phyloP scores from a whole-genome alignment of 1,140 invertebrate genomes.

The Harlomillsia oculata region DNA sequence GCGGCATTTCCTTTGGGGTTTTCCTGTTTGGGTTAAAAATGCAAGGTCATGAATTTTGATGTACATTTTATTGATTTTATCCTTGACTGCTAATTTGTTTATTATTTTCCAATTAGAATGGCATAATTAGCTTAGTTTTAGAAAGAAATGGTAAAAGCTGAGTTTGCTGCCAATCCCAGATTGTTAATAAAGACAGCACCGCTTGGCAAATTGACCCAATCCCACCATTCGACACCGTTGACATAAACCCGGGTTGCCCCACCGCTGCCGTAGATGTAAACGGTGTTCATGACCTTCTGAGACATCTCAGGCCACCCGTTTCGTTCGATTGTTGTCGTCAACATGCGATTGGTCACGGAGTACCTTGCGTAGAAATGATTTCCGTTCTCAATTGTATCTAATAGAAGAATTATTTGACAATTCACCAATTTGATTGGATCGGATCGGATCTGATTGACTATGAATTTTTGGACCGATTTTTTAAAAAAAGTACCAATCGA shows the following conservation, averaged over 20 bases:
- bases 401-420: background rate
- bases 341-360: background rate
- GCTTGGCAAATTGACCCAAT: background rate
- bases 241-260: conserved; percentile 1
- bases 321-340: background rate
- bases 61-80: too few relatives aligned
- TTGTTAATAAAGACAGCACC: conserved; percentile 9
- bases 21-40: too few relatives aligned
- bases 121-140: background rate
- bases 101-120: too few relatives aligned
- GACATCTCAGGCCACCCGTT: conserved; percentile 15
- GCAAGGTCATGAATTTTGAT: too few relatives aligned
- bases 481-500: conserved; percentile 48
- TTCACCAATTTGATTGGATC: background rate
- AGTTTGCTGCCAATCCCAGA: conserved; percentile 1
- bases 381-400: conserved; percentile 5
- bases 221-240: conserved; percentile 4
- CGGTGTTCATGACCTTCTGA: background rate
- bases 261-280: conserved; percentile 10
- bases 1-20: too few relatives aligned
- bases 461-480: background rate
- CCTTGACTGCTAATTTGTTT: too few relatives aligned
- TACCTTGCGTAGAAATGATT: conserved; percentile 10
- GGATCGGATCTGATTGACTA: background rate
- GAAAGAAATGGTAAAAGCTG: conserved; percentile 4